Evolutionary conservation across 2,888 invertebrate genomes (phyloP), one percentile per base, ranked within the genome.

Genomic region (Melieria picta): DNA sequence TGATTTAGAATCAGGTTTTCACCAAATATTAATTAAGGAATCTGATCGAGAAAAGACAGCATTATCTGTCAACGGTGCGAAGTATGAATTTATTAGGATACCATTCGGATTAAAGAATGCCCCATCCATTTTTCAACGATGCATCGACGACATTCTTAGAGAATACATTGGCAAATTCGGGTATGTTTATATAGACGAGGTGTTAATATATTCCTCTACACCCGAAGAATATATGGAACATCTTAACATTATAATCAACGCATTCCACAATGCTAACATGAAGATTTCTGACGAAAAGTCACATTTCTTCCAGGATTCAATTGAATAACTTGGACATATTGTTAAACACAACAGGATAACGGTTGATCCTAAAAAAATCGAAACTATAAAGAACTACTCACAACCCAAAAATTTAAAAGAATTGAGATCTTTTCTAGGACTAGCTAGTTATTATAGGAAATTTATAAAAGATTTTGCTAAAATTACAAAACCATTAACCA

Each of bases 11-110:
- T 63, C 56, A 16, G 63, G 48, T 4, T 56, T 56, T 13, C 56
- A 69, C 43, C 47, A 65, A 56, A 65, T 65, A 4, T 55, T 65
- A 52, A 65, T 65, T 30, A 56, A 55, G 43, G 57, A 65, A 55
- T 10, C n/a, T 45, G 65, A 57, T 56, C 55, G 55, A 45, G 63
- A 56, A 63, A 56, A 63, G n/a, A 63, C 69, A 55, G 63, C 63
- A 46, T 69, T 47, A 9, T 55, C 56, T 30, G 63, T 56, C 46
- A 50, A 68, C 9, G 48, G 57, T 9, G 42, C 45, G 16, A 65
- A n/a, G n/a, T n/a, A n/a, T n/a, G n/a, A n/a, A n/a, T n/a, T n/a
- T n/a, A n/a, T 48, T 48, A 48, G 63, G 16, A 63, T 63, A 42
- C 63, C 55, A 16, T 63, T 63, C 16, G 50, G 63, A 13, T 48